Base-by-base conservation (phyloP, 2,797 vertebrate species). In the Orientallactaga sibirica region DNA sequence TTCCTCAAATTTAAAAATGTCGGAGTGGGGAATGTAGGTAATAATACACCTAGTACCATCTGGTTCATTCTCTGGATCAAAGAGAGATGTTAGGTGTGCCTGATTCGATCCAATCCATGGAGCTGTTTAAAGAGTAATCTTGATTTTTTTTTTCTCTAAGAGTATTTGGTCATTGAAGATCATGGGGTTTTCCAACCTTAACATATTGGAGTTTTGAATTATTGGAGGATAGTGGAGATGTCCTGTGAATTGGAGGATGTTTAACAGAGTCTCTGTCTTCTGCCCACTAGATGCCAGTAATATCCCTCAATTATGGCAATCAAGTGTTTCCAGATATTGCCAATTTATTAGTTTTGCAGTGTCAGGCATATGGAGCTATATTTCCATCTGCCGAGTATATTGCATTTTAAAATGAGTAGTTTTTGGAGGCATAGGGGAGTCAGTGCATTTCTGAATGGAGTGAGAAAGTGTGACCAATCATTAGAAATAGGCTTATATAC, bases 401-500 rank as follows among this genome's bases (percentile, higher is more conserved):
- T 77, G 37, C 81, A 19, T 92, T 91, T 86, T 16, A 58, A 18
- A 93, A 37, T 62, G 86, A 55, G 66, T 66, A 68, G 29, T 82
- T 79, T 29, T 18, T 71, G 18, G 29, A 55, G 61, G 8, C 15
- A 29, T 15, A 14, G 71, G 2, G 43, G 55, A 12, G 48, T 66
- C 64, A 77, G 29, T 78, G 55, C 33, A 10, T 82, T 79, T 79
- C 83, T 55, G 86, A 78, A 64, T 88, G 48, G 58, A 11, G 27
- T 64, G 48, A 80, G 33, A 19, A 52, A n/a, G 16, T 29, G 9
- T 75, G 25, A 48, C 29, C 61, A 41, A 76, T 5, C 19, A 41
- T 78, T 90, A 85, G 37, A 74, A 90, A 43, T 41, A 81, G 29
- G 19, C 58, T 62, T 94, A 71, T 43, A 68, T 74, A 55, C 7